Evolutionary conservation across 2,888 invertebrate genomes (phyloP).

Genomic region (Venusia cambrica): DNA sequence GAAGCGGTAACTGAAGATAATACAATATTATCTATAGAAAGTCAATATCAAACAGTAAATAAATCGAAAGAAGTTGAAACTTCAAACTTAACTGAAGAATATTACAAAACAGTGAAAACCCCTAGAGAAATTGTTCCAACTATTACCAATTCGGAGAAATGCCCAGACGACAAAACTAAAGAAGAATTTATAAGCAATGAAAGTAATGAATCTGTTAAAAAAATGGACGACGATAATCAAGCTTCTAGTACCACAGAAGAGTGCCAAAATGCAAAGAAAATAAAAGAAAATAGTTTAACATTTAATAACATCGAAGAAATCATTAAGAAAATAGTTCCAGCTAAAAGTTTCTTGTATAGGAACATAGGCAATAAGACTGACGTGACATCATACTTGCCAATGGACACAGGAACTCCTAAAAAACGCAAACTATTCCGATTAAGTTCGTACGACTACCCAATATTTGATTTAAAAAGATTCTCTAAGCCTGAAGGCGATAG

Average conservation of each 20-base stretch:
- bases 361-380: slow-evolving; percentile 52
- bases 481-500: slow-evolving; percentile 57
- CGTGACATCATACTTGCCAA: slow-evolving; percentile 64
- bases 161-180: no score
- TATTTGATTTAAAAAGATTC: slow-evolving; percentile 56
- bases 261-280: slow-evolving; percentile 61
- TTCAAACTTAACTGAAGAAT: no score
- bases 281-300: slow-evolving; percentile 34
- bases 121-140: no score
- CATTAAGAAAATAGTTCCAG: slow-evolving; percentile 60
- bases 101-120: no score
- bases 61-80: slow-evolving; percentile 15
- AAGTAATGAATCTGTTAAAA: no score
- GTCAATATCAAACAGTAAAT: slow-evolving; percentile 66
- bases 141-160: no score
- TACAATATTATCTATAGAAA: slow-evolving; percentile 36
- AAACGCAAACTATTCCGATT: slow-evolving; percentile 59
- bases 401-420: slow-evolving; percentile 55
- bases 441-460: slow-evolving; percentile 69
- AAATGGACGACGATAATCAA: no score
- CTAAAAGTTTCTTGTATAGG: slow-evolving; percentile 72
- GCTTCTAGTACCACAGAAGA: no score
- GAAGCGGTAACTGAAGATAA: slow-evolving; percentile 9
- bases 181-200: slow-evolving; percentile 3
- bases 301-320: slow-evolving; percentile 60